phyloP scores from a whole-genome alignment of 2,888 invertebrate species.

The Auanema sp. region DNA sequence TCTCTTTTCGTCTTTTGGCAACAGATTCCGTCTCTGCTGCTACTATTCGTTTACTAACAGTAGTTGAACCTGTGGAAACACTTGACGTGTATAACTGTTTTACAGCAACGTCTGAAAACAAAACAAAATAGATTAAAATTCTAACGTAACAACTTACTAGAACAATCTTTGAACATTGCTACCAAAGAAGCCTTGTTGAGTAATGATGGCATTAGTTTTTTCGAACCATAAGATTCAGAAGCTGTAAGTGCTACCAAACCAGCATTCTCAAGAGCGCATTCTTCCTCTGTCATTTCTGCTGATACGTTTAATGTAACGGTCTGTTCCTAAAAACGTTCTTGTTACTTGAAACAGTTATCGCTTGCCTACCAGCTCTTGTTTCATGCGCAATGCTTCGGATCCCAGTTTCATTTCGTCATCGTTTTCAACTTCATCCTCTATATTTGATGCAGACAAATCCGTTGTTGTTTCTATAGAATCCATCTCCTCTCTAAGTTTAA shows the following conservation, averaged over 20 bases:
- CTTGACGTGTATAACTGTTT: slow-evolving; percentile 32
- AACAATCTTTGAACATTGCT: slow-evolving; percentile 15
- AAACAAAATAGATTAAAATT: no score
- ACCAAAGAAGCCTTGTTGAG: slow-evolving; percentile 24
- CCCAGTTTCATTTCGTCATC: slow-evolving; percentile 27
- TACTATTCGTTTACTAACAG: slow-evolving; percentile 1
- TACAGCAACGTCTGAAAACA: no score
- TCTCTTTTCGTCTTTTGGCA: neutral
- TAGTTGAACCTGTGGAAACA: neutral
- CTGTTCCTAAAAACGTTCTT: slow-evolving; percentile 17
- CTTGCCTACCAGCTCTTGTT: slow-evolving; percentile 22
- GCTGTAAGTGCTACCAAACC: slow-evolving; percentile 16
- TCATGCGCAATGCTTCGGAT: slow-evolving; percentile 11
- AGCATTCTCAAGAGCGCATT: slow-evolving; percentile 28
- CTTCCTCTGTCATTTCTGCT: slow-evolving; percentile 7
- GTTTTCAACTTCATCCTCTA: slow-evolving; percentile 15
- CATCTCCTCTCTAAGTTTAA: slow-evolving; percentile 34
- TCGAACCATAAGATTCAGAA: neutral
- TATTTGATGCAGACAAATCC: neutral
- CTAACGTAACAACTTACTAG: slow-evolving; percentile 9
- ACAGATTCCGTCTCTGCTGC: slow-evolving; percentile 13
- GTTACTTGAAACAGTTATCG: neutral
- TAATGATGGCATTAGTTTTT: slow-evolving; percentile 7
- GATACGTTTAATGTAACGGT: slow-evolving; percentile 3
- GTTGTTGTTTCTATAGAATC: slow-evolving; percentile 2